phyloP scores from a whole-genome alignment of 1,140 invertebrate species.

The Centruroides vittatus region DNA sequence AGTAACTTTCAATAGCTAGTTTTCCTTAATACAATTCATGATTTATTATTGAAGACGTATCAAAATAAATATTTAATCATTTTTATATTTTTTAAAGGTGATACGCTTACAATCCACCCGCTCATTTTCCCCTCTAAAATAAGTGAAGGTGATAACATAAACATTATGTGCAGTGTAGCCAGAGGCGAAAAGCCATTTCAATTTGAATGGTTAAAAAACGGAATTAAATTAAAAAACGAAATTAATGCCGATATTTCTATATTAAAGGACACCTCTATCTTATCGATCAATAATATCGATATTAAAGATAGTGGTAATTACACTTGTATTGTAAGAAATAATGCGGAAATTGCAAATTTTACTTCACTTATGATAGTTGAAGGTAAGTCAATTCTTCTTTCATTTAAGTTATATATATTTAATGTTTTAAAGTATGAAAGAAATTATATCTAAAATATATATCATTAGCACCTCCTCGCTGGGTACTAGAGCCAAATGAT shows the following conservation, averaged over 20 bases:
- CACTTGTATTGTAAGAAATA: conserved; percentile 39
- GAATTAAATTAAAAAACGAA: neutral
- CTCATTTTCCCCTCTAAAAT: too few relatives aligned
- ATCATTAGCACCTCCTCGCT: neutral
- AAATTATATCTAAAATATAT: conserved; percentile 18
- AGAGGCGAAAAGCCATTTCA: neutral
- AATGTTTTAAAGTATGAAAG: too few relatives aligned
- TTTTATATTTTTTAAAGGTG: neutral
- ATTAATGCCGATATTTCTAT: neutral
- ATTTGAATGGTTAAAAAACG: neutral
- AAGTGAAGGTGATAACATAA: too few relatives aligned
- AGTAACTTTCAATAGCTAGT: too few relatives aligned
- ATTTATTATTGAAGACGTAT: too few relatives aligned
- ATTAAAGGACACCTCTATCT: conserved; percentile 6
- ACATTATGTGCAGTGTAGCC: too few relatives aligned
- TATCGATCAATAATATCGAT: conserved; percentile 1
- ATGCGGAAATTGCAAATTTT: conserved; percentile 57
- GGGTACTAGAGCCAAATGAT: neutral
- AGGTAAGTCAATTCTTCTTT: conserved; percentile 1
- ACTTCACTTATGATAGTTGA: conserved; percentile 33
- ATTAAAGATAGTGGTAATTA: conserved; percentile 21
- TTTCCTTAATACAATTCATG: too few relatives aligned
- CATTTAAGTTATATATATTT: too few relatives aligned
- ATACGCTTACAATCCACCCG: neutral
- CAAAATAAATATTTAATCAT: too few relatives aligned